Base-by-base conservation (phyloP, 2,888 invertebrate genomes). In the Amphipoea lucens region DNA sequence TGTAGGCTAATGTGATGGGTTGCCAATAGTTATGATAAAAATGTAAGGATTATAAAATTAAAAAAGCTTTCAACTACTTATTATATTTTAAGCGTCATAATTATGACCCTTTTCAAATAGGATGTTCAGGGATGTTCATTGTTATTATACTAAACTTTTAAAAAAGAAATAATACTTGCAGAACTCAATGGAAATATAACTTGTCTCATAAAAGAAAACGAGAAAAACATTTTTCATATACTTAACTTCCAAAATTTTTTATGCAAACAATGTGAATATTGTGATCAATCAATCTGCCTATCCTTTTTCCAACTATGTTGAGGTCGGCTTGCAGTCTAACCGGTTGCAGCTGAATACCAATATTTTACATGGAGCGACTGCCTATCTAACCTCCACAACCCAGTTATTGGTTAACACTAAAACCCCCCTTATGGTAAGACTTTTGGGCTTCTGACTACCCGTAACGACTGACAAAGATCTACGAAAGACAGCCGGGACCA, bases 1-100 rank as follows among this genome's bases (percentile, higher is more conserved):
- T 54, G 20, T 48, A 45, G n/a, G 23, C 12, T 72, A 62, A 73
- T 79, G 45, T 40, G 17, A 79, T 68, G 7, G 36, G 42, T 48
- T 48, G 2, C 12, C 60, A 42, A 29, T 40, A 36, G 12, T 48
- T 20, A 12, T 17, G 14, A 48, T 20, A 48, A 57, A 72, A 57
- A 48, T 48, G 12, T 42, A 42, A 74, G 42, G 1, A 48, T 20
- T 60, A 3, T 67, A 17, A 6, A 77, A 51, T 68, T 51, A 29
- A 48, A n/a, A 29, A 17, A 29, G 17, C 42, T 40, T 42, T 67
- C 42, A 29, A 40, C 45, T 45, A 42, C 7, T 51, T n/a, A 62
- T 51, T 14, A 36, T 45, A 6, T 62, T 68, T 62, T 36, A 12
- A 40, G 36, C 54, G 51, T 45, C 17, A n/a, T 36, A 36, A 45